Percentiles rank a stretch among this genome's conserved stretches.
These are phyloP conservation scores for Drosophila seclusa DNA, from an alignment of 2,888 invertebrate genomes.

Conservation along the genomic window DNA sequence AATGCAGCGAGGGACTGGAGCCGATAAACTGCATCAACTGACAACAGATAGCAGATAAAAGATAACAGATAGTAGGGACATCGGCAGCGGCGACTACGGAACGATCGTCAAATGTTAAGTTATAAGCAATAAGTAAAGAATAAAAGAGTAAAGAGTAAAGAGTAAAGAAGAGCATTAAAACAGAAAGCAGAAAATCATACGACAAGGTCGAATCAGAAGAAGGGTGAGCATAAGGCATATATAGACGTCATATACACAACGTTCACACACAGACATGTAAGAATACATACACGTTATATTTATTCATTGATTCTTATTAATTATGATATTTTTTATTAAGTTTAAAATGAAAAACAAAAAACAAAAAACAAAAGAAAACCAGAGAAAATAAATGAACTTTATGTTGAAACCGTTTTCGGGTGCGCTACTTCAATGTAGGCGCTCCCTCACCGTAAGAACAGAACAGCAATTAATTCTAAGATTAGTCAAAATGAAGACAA, in stretches of 20 bases:
- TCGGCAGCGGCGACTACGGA: constrained; percentile 9
- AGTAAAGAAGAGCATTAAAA: constrained; percentile 27
- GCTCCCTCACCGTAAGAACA: constrained; percentile 77
- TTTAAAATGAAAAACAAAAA: constrained; percentile 56
- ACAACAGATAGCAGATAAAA: constrained; percentile 18
- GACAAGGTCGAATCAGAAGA: constrained; percentile 30
- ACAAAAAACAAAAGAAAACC: constrained; percentile 31
- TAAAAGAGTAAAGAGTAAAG: constrained; percentile 13
- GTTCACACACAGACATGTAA: constrained; percentile 41
- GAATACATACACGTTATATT: constrained; percentile 73
- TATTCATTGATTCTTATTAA: constrained; percentile 80
- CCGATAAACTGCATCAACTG: constrained; percentile 27
- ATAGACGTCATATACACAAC: constrained; percentile 39
- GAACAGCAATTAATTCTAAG: constrained; percentile 83
- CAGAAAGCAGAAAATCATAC: constrained; percentile 36
- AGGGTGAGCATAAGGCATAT: constrained; percentile 19
- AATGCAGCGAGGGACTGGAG: constrained; percentile 40
- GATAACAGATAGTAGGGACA: constrained; percentile 2
- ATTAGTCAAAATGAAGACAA: constrained; percentile 79
- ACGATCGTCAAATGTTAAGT: constrained; percentile 60
- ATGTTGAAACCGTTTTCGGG: constrained; percentile 72
- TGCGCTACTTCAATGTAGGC: constrained; percentile 14
- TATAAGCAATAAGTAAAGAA: constrained; percentile 67
- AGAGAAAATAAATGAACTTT: constrained; percentile 47
- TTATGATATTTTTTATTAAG: constrained; percentile 77